phyloP scores from a whole-genome alignment of 1,140 invertebrate species.

The Anoplolepis gracilipes region DNA sequence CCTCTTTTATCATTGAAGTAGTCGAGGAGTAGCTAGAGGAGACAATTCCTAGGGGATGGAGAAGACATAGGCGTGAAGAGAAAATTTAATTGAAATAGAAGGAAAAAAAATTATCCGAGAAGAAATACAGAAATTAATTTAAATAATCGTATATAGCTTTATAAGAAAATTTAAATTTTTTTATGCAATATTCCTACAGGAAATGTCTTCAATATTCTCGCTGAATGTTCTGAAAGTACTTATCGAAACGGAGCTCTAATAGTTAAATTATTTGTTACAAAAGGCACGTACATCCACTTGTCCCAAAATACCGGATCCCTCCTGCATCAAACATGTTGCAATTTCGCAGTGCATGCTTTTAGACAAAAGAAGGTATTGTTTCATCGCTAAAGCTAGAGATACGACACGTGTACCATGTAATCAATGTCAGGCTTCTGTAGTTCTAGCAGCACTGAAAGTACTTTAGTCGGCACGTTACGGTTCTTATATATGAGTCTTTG shows the following conservation, averaged over 20 bases:
- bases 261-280: slow-evolving; percentile 42
- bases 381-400: slow-evolving; percentile 76
- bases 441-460: slow-evolving; percentile 64
- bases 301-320: slow-evolving; percentile 10
- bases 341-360: slow-evolving; percentile 49
- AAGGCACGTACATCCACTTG: slow-evolving; percentile 14
- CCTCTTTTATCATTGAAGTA: slow-evolving; percentile 24
- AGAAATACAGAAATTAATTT: neutral
- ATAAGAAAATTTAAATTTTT: neutral
- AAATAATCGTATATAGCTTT: neutral
- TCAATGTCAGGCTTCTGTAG: slow-evolving; percentile 83
- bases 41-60: neutral
- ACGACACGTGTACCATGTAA: slow-evolving; percentile 80
- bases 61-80: neutral
- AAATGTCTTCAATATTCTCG: neutral
- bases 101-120: neutral
- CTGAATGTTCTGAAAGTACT: neutral
- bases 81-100: neutral
- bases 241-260: neutral
- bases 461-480: slow-evolving; percentile 74
- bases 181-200: neutral
- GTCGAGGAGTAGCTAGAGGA: neutral
- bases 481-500: slow-evolving; percentile 78
- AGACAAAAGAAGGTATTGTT: slow-evolving; percentile 73
- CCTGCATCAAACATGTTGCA: slow-evolving; percentile 17